Percentiles rank a stretch among this genome's conserved stretches.
These are phyloP conservation scores for Ctenopoma kingsleyae DNA, from an alignment of 2,797 vertebrate species.

Conservation along the genomic window DNA sequence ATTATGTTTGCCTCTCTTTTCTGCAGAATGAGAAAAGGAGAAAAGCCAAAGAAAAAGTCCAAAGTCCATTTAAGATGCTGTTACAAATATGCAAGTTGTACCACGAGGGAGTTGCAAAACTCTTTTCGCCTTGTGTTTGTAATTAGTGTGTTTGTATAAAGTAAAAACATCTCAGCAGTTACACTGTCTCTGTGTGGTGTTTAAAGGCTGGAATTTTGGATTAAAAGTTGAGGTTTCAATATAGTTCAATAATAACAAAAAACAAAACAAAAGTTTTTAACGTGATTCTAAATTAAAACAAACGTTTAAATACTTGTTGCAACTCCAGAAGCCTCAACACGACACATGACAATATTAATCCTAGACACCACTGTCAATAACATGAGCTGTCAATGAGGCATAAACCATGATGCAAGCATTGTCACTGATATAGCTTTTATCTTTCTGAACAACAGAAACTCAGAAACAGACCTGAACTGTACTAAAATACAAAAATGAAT, in stretches of 20 bases:
- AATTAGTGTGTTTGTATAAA: conserved; percentile 18
- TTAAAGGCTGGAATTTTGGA: neutral
- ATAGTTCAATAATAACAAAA: conserved; percentile 1
- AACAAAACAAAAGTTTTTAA: neutral
- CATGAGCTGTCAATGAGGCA: neutral
- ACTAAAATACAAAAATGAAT: no score
- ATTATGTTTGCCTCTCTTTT: conserved; percentile 20
- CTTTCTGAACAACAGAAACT: neutral
- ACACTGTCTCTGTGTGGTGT: neutral
- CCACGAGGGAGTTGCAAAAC: neutral
- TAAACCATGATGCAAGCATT: conserved; percentile 1
- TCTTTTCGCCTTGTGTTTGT: neutral
- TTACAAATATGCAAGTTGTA: conserved; percentile 2
- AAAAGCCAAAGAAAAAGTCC: conserved; percentile 5
- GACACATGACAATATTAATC: neutral
- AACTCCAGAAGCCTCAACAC: neutral
- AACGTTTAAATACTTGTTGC: neutral
- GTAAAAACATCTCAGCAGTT: neutral
- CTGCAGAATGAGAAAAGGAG: neutral
- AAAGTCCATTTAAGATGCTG: neutral
- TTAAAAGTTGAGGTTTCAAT: neutral
- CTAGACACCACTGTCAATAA: neutral
- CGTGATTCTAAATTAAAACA: neutral
- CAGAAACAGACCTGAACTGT: no score
- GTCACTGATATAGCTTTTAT: neutral